Evolutionary conservation across 2,797 vertebrate genomes (phyloP), one percentile per base, ranked within the genome.

Genomic region (Botia kubotai): DNA sequence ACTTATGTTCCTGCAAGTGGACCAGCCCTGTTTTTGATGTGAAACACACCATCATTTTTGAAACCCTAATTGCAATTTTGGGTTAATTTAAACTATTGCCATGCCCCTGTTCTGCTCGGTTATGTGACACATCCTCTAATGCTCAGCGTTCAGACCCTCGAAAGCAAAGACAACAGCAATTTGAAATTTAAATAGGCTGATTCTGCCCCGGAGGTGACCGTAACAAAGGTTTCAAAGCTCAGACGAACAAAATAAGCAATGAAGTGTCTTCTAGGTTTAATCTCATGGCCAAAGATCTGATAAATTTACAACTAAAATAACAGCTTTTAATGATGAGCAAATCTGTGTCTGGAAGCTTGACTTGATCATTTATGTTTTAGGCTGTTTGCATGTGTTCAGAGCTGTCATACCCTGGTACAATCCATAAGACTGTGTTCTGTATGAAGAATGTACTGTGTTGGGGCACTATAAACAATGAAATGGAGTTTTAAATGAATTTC

Each of bases 181-280:
- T 66, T 65, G 23, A 77, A 77, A 82, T 72, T 55, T 60, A 60
- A 82, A 77, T 60, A 33, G 12, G 21, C 13, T 69, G 43, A 62
- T 70, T 12, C 17, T 62, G 43, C 26, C 65, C 55, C 14, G 4
- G 52, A 48, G 65, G 23, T 69, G 36, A 46, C 1, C 11, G 21
- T n/a, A 58, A 46, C 65, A 69, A 58, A 71, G 5, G 2, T 33
- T 70, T 17, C 11, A 52, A 43, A 23, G 4, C 8, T 21, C 39
- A 62, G 43, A 36, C 11, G 16, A 62, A 79, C 26, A 71, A 71
- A n/a, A 71, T 71, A 71, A 1, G 26, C 6, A 71, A 48, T 50
- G 60, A 14, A 71, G 36, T 63, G 68, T 14, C 13, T 70, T 78
- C 55, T 23, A 6, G 11, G n/a, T 52, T 52, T 62, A 52, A 63